Evolutionary conservation across 92 coral and sea anemone genomes (phyloP).

Genomic region (Epizoanthus ramosus): DNA sequence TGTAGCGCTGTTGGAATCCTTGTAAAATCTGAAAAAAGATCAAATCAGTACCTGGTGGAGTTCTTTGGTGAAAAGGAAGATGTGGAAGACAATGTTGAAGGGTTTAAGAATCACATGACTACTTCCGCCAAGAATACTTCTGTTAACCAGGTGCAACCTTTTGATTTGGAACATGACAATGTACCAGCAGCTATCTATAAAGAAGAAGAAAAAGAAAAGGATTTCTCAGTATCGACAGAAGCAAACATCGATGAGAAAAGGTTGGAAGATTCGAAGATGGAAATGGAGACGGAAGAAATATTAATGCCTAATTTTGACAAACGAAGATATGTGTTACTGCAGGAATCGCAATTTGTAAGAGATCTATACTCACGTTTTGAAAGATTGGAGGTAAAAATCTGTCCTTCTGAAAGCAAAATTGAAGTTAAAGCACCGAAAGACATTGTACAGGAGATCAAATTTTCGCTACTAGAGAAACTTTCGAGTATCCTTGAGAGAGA

Average conservation of each 20-base stretch:
- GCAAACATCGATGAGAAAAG: not conserved
- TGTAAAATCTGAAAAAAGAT: constrained; percentile 6
- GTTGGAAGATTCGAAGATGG: not conserved
- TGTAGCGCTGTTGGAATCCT: constrained; percentile 15
- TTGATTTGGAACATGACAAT: constrained; percentile 10
- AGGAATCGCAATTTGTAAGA: not conserved
- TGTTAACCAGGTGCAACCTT: not conserved
- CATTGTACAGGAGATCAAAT: not conserved
- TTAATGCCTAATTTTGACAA: not conserved
- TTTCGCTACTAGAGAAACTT: constrained; percentile 1
- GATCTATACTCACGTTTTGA: not conserved
- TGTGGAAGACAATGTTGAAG: constrained; percentile 36
- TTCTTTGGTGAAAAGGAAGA: constrained; percentile 45
- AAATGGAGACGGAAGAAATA: constrained; percentile 3
- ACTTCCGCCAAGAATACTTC: constrained; percentile 23
- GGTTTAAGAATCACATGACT: constrained; percentile 19
- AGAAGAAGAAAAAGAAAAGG: not conserved
- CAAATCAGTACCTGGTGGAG: constrained; percentile 9
- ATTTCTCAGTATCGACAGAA: not conserved
- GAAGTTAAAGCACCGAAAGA: not conserved
- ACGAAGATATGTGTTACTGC: not conserved
- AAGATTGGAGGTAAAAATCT: not conserved
- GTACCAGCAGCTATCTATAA: not conserved
- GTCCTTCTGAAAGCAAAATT: not conserved
- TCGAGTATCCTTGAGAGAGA: constrained; percentile 1